These are phyloP conservation scores for Steinernema feltiae DNA, from an alignment of 1,140 invertebrate species.

Conservation along the genomic window DNA sequence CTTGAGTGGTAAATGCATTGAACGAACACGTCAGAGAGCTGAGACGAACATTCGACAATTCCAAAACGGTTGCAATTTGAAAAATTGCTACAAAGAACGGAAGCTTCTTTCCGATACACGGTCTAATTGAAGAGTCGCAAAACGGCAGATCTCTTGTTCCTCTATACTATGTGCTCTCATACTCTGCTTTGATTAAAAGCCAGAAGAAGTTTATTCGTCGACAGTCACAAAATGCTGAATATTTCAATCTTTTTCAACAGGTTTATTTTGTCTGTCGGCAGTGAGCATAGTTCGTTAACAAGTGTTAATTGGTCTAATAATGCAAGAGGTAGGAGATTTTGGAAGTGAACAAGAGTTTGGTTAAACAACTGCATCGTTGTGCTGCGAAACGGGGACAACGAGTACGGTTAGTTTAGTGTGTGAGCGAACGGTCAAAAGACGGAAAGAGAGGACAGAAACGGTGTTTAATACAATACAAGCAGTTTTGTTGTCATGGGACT, in stretches of 20 bases:
- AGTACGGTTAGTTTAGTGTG: slow-evolving; percentile 4
- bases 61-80: no score
- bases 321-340: neutral
- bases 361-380: slow-evolving; percentile 1
- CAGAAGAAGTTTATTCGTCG: neutral
- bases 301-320: no score
- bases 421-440: neutral
- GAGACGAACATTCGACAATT: no score
- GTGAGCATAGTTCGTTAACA: slow-evolving; percentile 4
- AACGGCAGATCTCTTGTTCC: no score
- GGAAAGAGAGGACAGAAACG: neutral
- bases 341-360: neutral
- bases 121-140: no score
- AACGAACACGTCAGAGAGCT: no score
- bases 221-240: neutral
- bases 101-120: no score
- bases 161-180: neutral
- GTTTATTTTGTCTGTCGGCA: slow-evolving; percentile 8
- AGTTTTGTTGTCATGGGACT: slow-evolving; percentile 15
- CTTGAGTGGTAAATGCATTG: no score
- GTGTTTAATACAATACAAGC: neutral
- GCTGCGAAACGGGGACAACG: neutral
- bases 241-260: no score
- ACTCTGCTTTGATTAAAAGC: neutral
- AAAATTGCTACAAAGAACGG: no score